A percentile compares a stretch with the other conserved stretches of the same genome.
Evolutionary conservation across 2,113 vertebrate genomes (phyloP).

Genomic region (Psettodes erumei): DNA sequence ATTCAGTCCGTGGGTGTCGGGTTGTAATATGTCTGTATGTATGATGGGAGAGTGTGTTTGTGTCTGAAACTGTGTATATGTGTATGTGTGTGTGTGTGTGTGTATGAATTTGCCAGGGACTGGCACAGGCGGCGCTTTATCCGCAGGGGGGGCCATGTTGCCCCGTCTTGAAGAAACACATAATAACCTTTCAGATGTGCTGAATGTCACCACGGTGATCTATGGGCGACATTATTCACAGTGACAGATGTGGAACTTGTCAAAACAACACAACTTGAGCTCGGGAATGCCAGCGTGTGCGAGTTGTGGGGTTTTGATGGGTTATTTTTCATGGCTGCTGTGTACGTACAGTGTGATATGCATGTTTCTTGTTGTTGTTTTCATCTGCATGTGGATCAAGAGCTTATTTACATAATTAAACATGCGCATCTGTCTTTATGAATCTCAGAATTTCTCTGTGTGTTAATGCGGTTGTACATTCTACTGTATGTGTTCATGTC

Average conservation of each 20-base stretch:
- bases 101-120: constrained; percentile 34
- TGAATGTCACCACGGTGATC: constrained; percentile 67
- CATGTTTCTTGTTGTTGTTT: constrained; percentile 23
- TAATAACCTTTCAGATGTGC: constrained; percentile 70
- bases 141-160: constrained; percentile 39
- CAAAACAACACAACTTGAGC: constrained; percentile 51
- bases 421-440: constrained; percentile 50
- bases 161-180: constrained; percentile 58
- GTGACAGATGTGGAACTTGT: constrained; percentile 70
- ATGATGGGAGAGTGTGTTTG: constrained; percentile 30
- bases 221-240: constrained; percentile 53
- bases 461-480: constrained; percentile 18
- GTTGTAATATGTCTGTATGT: constrained; percentile 19
- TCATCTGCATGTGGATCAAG: constrained; percentile 21
- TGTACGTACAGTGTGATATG: constrained; percentile 9
- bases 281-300: constrained; percentile 11
- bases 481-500: constrained; percentile 12
- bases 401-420: constrained; percentile 66
- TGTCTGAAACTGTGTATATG: constrained; percentile 9
- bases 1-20: constrained; percentile 33
- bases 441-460: constrained; percentile 14
- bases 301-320: constrained; percentile 2
- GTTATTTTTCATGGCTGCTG: constrained; percentile 8
- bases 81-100: background rate
- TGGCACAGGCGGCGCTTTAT: constrained; percentile 43